phyloP scores from a whole-genome alignment of 2,113 vertebrate genomes.

The Cyrtonyx montezumae region DNA sequence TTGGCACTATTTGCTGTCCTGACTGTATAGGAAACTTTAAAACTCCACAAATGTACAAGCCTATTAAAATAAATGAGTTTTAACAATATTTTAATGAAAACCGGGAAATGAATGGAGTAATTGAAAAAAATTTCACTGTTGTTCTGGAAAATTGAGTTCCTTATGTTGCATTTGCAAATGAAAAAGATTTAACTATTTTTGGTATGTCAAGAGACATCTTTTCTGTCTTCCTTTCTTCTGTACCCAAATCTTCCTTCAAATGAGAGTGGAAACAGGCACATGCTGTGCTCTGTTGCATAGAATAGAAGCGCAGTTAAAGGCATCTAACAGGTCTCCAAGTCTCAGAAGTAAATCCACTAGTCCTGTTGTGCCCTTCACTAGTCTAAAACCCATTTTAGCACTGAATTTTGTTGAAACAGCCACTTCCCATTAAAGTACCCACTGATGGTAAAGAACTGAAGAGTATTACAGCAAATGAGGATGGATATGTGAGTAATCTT shows the following conservation, averaged over 20 bases:
- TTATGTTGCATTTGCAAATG: not conserved
- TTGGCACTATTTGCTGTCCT: not conserved
- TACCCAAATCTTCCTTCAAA: not conserved
- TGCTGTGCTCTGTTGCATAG: fast-evolving
- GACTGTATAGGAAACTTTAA: not conserved
- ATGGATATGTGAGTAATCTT: not conserved
- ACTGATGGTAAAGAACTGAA: not conserved
- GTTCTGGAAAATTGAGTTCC: not conserved
- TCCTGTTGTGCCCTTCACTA: not conserved
- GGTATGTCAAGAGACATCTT: not conserved
- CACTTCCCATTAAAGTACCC: not conserved
- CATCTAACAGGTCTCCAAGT: not conserved
- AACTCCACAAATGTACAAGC: not conserved
- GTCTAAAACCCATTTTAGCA: not conserved
- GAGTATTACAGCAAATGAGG: not conserved
- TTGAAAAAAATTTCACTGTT: not conserved
- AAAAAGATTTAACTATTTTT: not conserved
- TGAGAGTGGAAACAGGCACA: not conserved
- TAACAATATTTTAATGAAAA: not conserved
- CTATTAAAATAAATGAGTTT: not conserved
- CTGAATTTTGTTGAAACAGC: not conserved
- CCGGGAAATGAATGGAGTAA: not conserved
- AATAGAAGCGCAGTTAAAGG: fast-evolving
- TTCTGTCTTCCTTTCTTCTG: not conserved
- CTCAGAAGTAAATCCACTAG: fast-evolving